Conservation (phyloP, 2,113 vertebrate species). For the Paedocypris sp. region DNA sequence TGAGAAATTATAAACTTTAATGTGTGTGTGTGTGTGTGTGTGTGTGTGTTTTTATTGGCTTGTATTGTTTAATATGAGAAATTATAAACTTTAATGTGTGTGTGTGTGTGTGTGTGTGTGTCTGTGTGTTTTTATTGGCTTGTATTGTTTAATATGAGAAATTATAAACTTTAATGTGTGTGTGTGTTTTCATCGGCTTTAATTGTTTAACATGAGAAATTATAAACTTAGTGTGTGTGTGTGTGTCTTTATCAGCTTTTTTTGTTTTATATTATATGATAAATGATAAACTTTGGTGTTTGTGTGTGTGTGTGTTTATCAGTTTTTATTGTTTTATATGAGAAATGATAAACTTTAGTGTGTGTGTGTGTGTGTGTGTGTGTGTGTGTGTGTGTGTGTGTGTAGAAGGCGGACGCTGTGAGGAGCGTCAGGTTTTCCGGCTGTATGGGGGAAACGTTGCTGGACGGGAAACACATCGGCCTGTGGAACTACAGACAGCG, state of each 20-base stretch:
- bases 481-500: constrained; percentile 94
- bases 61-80: not conserved
- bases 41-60: too few relatives aligned
- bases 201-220: not conserved
- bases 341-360: not conserved
- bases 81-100: not conserved
- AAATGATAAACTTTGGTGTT: not conserved
- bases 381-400: constrained; percentile 15
- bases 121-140: constrained; percentile 22
- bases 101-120: not conserved
- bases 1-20: too few relatives aligned
- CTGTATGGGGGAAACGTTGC: constrained; percentile 90
- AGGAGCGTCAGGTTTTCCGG: constrained; percentile 81
- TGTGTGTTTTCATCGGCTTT: too few relatives aligned
- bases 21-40: constrained; percentile 7
- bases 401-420: constrained; percentile 86
- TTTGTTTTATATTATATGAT: not conserved
- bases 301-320: not conserved
- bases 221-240: not conserved
- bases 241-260: not conserved
- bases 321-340: not conserved
- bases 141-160: not conserved
- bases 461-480: constrained; percentile 89
- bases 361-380: not conserved
- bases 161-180: not conserved